These are phyloP conservation scores for Gambelia wislizenii DNA, from an alignment of 2,797 vertebrate genomes.

Conservation along the genomic window DNA sequence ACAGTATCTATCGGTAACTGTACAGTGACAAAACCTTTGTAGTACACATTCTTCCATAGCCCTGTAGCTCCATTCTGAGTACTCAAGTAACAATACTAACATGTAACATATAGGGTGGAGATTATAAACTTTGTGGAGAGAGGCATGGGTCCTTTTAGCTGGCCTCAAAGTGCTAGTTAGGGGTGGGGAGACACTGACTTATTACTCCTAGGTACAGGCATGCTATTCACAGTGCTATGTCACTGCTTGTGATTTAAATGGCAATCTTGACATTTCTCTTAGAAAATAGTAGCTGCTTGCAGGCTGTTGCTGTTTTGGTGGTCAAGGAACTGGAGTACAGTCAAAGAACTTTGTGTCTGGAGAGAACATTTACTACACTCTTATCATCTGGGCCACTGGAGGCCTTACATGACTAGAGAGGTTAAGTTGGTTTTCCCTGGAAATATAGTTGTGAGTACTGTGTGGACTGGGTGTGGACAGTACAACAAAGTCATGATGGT, in stretches of 20 bases:
- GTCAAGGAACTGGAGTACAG: background rate
- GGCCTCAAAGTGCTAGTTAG: too few species aligned
- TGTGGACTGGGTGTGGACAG: background rate
- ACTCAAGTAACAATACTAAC: background rate
- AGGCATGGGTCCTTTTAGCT: background rate
- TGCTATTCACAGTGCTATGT: background rate
- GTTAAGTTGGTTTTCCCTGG: too few species aligned
- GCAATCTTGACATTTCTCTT: background rate
- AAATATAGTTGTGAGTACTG: background rate
- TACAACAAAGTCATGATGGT: background rate
- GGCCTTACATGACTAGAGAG: background rate
- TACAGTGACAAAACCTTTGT: too few species aligned
- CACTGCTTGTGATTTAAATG: background rate
- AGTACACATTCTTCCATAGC: background rate
- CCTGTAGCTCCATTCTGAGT: background rate
- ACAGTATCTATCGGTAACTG: too few species aligned
- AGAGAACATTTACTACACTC: background rate
- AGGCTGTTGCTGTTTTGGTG: background rate
- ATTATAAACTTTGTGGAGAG: background rate
- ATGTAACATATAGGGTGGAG: background rate
- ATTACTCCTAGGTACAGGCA: background rate
- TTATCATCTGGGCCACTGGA: background rate
- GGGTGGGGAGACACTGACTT: too few species aligned
- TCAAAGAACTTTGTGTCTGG: background rate
- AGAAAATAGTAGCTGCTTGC: background rate